Base-by-base conservation (phyloP, 2,888 invertebrate species). In the Malthinus flaveolus region DNA sequence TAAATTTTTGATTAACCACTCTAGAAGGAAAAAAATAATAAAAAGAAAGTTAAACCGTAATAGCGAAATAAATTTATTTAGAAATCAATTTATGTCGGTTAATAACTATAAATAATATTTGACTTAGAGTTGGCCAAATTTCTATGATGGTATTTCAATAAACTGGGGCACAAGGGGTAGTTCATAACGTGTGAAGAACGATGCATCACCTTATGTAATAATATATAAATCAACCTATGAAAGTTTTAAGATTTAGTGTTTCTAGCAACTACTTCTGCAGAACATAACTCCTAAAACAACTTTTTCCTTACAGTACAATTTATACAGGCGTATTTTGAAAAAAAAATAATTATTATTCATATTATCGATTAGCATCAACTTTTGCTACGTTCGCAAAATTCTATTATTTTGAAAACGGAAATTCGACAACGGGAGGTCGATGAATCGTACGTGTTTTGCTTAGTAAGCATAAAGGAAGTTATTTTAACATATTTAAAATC, bases 201-300 rank as follows among this genome's bases (percentile, higher is more conserved):
- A 56, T 56, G 56, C 37, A 56, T 56, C 46, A 56, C 56, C 56
- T 56, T 50, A 50, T 50, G 56, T 52, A 52, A 47, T 51, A 47
- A 57, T 52, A 57, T 49, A 57, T 57, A 57, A 57, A 57, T 57
- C 57, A 57, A 51, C 48, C 39, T 48, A 57, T 57, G 52, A 57
- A 57, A 57, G 51, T 57, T 57, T 36, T 47, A 47, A 52, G 57
- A 57, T 57, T 57, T 57, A 57, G 47, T 49, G 44, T 48, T 49
- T 44, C 49, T 55, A 49, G 55, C 49, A 55, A 49, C 55, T 49
- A 55, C 49, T 55, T 55, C 55, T 49, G 44, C 55, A 55, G 55
- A 33, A 49, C 49, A 44, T 49, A 55, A 55, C 49, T 55, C 49
- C 49, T 49, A 35, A 49, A 55, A 55, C 34, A 23, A 23, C 23